Evolutionary conservation across 2,113 vertebrate genomes (phyloP).

Genomic region (Macroglossus sobrinus): DNA sequence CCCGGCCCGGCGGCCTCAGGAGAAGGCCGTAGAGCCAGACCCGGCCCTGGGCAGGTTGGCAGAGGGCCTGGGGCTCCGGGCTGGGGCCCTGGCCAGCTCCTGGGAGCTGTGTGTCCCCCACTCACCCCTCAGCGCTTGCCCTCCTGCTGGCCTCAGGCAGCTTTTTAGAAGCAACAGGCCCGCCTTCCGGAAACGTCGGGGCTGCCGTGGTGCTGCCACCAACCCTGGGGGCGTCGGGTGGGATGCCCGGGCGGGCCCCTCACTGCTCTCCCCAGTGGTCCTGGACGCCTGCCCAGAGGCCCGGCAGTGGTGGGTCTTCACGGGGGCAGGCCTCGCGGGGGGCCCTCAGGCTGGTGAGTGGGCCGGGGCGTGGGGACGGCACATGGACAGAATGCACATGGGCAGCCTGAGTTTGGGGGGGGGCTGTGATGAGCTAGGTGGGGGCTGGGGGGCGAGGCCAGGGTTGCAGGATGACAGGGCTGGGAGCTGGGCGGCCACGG

Average conservation of each 20-base stretch:
- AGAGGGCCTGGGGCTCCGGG: too few species aligned
- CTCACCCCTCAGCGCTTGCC: too few species aligned
- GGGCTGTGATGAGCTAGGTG: neutral
- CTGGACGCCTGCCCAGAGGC: neutral
- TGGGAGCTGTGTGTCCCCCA: neutral
- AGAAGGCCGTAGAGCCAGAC: neutral
- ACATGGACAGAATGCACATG: fast-evolving
- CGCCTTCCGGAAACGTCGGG: fast-evolving
- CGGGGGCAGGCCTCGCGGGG: neutral
- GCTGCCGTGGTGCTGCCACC: fast-evolving
- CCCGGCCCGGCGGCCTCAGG: fast-evolving
- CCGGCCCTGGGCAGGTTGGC: neutral
- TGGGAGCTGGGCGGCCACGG: fast-evolving
- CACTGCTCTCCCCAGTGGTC: fast-evolving
- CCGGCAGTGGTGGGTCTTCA: fast-evolving
- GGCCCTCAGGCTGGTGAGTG: neutral
- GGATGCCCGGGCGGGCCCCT: neutral
- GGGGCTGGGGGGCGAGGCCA: neutral
- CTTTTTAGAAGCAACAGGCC: neutral
- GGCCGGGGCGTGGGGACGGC: neutral
- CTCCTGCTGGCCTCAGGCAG: fast-evolving
- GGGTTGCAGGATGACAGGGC: fast-evolving
- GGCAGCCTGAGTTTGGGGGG: neutral
- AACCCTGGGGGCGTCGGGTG: fast-evolving
- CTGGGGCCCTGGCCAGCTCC: too few species aligned